Evolutionary conservation across 37 sponge, comb jelly and placozoan species (phyloP), one percentile per base, ranked within the genome.

Genomic region (Axinella damicornis): DNA sequence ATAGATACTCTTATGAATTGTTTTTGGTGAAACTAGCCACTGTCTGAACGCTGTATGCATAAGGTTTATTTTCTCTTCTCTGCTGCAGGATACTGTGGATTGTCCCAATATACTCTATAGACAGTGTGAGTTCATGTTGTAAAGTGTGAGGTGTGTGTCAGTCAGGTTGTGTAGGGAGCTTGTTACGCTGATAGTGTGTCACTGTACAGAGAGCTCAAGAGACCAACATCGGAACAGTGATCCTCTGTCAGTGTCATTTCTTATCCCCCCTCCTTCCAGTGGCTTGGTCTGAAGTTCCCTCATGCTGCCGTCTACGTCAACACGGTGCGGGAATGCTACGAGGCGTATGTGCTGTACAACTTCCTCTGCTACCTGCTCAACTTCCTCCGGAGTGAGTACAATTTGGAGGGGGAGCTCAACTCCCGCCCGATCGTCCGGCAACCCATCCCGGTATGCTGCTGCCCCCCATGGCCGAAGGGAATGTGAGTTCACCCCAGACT

Each of bases 291-390:
- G 34, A 77, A 57, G n/a, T 81, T 73, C 36, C 86, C 89, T 20
- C 30, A 53, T 0, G 54, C 87, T 24, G 85, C 92, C 60, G 79
- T 95, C 56, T 92, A 95, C 57, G 78, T 74, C 60, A 82, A 85
- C 67, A 90, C 86, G 0, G 25, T 95, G 24, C 59, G 90, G 63
- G 91, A 91, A 73, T 92, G 92, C 61, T 97, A 97, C 35, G 98
- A 98, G 71, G 91, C 98, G 0, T 98, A 92, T 56, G 94, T 88
- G 57, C 80, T 98, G 34, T 98, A 98, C 84, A 98, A 90, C 73
- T 98, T 98, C 60, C 89, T 97, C 71, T 72, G 89, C 69, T 97
- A 89, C 65, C 85, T 97, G 37, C 75, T 88, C n/a, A 97, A 91
- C 57, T 97, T 82, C 76, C 89, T 97, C 41, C 74, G 86, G 53